Evolutionary conservation across 2,113 vertebrate genomes (phyloP).

Genomic region (Triplophysa siluroides): DNA sequence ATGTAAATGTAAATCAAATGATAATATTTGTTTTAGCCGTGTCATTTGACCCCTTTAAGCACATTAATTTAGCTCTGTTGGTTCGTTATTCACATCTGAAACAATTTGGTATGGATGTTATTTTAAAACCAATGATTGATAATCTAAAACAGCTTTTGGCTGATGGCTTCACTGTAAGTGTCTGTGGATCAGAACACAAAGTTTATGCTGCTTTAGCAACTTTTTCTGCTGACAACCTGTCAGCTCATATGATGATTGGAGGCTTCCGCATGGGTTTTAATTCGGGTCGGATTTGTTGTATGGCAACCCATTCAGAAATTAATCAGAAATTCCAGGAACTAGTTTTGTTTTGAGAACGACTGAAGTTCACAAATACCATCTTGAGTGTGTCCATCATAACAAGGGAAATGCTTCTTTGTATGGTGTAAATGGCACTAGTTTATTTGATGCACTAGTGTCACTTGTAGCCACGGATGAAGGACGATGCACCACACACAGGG

Average conservation of each 20-base stretch:
- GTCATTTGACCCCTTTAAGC: too few relatives aligned
- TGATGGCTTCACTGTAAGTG: constrained; percentile 35
- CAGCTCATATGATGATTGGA: constrained; percentile 47
- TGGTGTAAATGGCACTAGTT: constrained; percentile 23
- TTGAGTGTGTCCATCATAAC: constrained; percentile 6
- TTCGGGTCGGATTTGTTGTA: constrained; percentile 42
- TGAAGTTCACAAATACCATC: constrained; percentile 42
- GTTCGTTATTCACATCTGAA: constrained; percentile 32
- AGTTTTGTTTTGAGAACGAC: constrained; percentile 37
- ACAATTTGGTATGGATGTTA: constrained; percentile 39
- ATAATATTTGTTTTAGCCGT: too few relatives aligned
- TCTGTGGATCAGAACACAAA: constrained; percentile 23
- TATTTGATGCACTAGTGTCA: too few relatives aligned
- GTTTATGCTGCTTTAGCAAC: constrained; percentile 36
- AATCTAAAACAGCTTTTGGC: constrained; percentile 31
- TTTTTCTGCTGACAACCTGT: constrained; percentile 45
- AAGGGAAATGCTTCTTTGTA: constrained; percentile 6
- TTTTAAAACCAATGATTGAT: constrained; percentile 43
- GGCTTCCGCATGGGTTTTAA: constrained; percentile 46
- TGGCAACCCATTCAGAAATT: too few relatives aligned
- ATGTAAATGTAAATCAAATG: too few relatives aligned
- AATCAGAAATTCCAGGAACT: constrained; percentile 9
- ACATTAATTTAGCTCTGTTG: constrained; percentile 41
- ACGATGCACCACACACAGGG: too few relatives aligned
- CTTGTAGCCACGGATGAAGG: too few relatives aligned